These are phyloP conservation scores for Globicephala melas DNA, from an alignment of 2,113 vertebrate genomes.

Conservation along the genomic window DNA sequence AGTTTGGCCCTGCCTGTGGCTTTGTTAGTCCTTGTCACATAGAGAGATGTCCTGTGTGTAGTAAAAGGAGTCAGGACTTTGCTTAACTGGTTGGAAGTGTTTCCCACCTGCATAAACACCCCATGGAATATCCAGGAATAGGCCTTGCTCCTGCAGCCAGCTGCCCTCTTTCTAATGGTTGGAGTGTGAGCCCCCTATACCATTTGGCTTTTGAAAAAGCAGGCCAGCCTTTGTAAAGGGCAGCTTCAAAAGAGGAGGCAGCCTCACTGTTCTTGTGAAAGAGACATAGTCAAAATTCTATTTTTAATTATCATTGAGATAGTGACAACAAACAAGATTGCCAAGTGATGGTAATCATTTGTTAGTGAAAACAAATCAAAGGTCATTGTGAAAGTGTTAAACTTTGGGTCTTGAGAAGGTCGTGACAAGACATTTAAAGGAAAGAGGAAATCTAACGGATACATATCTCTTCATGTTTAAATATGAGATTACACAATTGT, in stretches of 20 bases:
- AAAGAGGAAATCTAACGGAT: neutral
- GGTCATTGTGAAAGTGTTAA: neutral
- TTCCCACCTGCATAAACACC: neutral
- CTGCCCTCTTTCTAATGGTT: neutral
- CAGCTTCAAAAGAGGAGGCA: neutral
- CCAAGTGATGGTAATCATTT: neutral
- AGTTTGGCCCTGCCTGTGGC: neutral
- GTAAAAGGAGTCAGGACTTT: neutral
- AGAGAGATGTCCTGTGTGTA: neutral
- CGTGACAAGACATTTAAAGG: slow-evolving; percentile 24
- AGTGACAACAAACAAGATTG: neutral
- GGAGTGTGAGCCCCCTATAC: neutral
- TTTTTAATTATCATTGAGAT: slow-evolving; percentile 41
- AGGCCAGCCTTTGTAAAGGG: neutral
- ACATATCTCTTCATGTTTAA: slow-evolving; percentile 23
- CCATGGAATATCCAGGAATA: neutral
- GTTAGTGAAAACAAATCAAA: slow-evolving; percentile 1
- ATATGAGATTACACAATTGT: slow-evolving; percentile 32
- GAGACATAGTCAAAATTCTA: neutral
- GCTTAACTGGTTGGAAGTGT: neutral
- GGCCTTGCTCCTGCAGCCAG: neutral
- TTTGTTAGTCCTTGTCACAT: neutral
- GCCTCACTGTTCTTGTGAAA: neutral
- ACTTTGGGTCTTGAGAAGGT: neutral
- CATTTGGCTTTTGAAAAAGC: neutral